Evolutionary conservation across 2,113 vertebrate species (phyloP).

Genomic region (Okapia johnstoni): DNA sequence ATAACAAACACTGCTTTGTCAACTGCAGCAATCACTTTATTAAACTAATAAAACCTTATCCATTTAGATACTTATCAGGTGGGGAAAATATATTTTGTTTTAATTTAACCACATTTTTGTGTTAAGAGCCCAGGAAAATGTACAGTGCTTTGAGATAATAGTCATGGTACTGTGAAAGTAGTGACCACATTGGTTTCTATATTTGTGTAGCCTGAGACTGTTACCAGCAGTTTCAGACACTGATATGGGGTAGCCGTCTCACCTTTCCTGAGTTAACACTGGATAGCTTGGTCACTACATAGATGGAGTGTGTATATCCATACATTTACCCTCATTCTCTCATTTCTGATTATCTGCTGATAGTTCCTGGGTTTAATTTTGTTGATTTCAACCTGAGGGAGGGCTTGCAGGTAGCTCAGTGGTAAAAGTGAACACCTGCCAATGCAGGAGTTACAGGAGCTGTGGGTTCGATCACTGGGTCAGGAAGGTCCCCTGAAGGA

Average conservation of each 20-base stretch:
- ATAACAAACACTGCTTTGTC: not conserved
- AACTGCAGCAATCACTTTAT: conserved; percentile 1
- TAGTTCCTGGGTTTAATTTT: not conserved
- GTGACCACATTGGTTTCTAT: not conserved
- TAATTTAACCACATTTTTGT: not conserved
- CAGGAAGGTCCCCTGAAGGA: not conserved
- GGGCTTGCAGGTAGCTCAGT: not conserved
- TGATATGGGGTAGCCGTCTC: not conserved
- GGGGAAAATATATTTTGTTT: not conserved
- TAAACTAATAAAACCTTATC: not conserved
- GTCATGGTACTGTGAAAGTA: not conserved
- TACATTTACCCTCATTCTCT: not conserved
- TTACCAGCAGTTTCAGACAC: not conserved
- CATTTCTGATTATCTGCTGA: not conserved
- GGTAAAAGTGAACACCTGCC: not conserved
- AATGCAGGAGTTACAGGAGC: not conserved
- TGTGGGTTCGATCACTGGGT: not conserved
- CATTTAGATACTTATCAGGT: not conserved
- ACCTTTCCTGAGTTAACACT: not conserved
- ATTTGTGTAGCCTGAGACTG: not conserved
- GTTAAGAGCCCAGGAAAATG: not conserved
- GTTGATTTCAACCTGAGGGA: not conserved
- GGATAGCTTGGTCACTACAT: not conserved
- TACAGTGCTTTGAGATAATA: not conserved
- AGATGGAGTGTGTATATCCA: not conserved